Percentiles rank a stretch among this genome's conserved stretches.
Evolutionary conservation across 2,797 vertebrate species (phyloP).

Genomic region (Erpetoichthys calabaricus): DNA sequence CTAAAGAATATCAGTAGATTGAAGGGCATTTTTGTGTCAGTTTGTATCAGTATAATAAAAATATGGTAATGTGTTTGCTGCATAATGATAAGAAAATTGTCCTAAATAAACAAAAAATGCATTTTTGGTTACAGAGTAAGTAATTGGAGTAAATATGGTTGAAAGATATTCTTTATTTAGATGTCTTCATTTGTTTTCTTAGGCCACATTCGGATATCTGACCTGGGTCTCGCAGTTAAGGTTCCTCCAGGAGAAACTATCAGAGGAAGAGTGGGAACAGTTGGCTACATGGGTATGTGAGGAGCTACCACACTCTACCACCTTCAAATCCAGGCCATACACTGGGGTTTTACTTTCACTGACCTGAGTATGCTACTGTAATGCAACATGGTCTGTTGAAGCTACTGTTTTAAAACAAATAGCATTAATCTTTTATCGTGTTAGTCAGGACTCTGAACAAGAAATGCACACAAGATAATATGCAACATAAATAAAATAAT

Average conservation of each 20-base stretch:
- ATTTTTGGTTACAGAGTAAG: neutral
- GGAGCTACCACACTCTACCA: too few relatives aligned
- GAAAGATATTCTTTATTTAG: neutral
- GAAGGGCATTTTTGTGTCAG: too few relatives aligned
- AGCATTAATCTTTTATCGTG: too few relatives aligned
- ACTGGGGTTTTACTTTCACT: neutral
- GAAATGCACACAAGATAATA: too few relatives aligned
- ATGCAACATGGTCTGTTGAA: conserved; percentile 1
- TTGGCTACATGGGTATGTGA: conserved; percentile 69
- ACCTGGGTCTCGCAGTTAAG: conserved; percentile 64
- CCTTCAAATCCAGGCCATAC: too few relatives aligned
- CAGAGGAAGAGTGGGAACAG: conserved; percentile 58
- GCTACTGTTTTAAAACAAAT: too few relatives aligned
- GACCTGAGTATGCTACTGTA: neutral
- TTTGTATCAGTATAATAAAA: too few relatives aligned
- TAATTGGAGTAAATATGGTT: neutral
- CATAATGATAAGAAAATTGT: conserved; percentile 41
- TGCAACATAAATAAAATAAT: too few relatives aligned
- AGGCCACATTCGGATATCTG: conserved; percentile 77
- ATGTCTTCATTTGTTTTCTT: neutral
- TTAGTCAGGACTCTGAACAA: too few relatives aligned
- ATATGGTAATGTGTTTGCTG: too few relatives aligned
- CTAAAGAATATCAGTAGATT: too few relatives aligned
- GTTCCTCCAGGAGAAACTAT: conserved; percentile 36
- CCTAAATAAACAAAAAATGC: neutral